Evolutionary conservation across 2,888 invertebrate genomes (phyloP).

Genomic region (Clostera curtula): DNA sequence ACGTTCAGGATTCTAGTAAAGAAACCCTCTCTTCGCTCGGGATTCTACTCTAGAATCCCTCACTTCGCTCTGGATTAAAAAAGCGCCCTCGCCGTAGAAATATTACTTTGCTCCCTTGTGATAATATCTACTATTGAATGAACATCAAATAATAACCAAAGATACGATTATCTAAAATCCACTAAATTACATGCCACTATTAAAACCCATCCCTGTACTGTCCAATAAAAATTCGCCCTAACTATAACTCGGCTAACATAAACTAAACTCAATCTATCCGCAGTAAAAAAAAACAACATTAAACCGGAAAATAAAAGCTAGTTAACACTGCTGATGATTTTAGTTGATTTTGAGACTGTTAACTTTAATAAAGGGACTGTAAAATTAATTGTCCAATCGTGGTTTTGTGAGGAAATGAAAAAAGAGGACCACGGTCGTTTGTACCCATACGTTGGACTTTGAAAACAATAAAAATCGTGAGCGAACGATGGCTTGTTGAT

Average conservation of each 20-base stretch:
- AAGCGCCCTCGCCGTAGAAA: no score
- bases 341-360: conserved; percentile 46
- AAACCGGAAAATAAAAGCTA: conserved; percentile 31
- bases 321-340: conserved; percentile 32
- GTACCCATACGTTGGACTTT: conserved; percentile 51
- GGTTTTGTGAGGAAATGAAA: conserved; percentile 38
- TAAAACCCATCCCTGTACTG: conserved; percentile 10
- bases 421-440: conserved; percentile 21
- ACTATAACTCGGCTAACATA: conserved; percentile 19
- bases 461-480: conserved; percentile 71
- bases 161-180: no score
- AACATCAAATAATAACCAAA: no score
- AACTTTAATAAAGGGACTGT: conserved; percentile 62
- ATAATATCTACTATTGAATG: no score
- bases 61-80: no score
- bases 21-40: no score
- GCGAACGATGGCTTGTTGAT: conserved; percentile 56
- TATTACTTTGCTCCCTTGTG: no score
- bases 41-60: no score
- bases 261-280: conserved; percentile 51
- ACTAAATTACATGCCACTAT: no score
- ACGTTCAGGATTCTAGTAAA: no score
- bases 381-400: conserved; percentile 60
- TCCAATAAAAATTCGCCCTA: conserved; percentile 12
- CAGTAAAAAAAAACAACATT: conserved; percentile 41